Conservation (phyloP, 2,888 invertebrate species). For the Zygothrica quintamaculata region DNA sequence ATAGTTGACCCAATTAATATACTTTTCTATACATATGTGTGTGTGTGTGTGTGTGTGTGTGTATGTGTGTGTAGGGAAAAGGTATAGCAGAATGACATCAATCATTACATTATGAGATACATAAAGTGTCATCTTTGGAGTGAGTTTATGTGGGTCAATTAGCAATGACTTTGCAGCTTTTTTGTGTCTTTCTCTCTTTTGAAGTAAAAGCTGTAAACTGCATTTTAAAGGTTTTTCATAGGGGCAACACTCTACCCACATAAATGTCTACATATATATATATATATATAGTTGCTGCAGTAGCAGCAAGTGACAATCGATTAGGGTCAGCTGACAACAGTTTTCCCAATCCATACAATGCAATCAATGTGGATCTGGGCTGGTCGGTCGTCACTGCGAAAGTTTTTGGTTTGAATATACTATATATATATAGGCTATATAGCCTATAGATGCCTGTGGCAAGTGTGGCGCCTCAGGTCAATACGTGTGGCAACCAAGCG, state of each 20-base stretch:
- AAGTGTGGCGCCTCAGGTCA: constrained; percentile 47
- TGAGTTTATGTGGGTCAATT: constrained; percentile 70
- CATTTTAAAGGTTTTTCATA: constrained; percentile 50
- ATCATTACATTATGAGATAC: constrained; percentile 66
- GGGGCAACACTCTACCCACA: constrained; percentile 50
- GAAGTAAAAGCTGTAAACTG: constrained; percentile 62
- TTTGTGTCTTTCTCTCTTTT: constrained; percentile 4
- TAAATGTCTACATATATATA: constrained; percentile 47
- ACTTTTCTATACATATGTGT: not conserved
- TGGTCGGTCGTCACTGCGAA: no score
- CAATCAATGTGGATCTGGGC: not conserved
- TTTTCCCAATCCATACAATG: constrained; percentile 21
- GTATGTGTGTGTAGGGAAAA: constrained; percentile 42
- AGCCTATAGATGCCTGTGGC: constrained; percentile 38
- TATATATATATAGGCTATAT: no score
- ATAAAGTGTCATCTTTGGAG: constrained; percentile 33
- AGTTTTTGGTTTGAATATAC: no score
- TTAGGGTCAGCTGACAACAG: constrained; percentile 59
- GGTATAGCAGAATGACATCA: constrained; percentile 69
- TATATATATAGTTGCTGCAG: constrained; percentile 43
- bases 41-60: no score
- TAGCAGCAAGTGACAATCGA: constrained; percentile 74
- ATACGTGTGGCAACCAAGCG: constrained; percentile 56
- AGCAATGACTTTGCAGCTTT: constrained; percentile 75
- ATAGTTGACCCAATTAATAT: constrained; percentile 68